These are phyloP conservation scores for Cuniculus paca DNA, from an alignment of 2,797 vertebrate genomes.

Conservation along the genomic window DNA sequence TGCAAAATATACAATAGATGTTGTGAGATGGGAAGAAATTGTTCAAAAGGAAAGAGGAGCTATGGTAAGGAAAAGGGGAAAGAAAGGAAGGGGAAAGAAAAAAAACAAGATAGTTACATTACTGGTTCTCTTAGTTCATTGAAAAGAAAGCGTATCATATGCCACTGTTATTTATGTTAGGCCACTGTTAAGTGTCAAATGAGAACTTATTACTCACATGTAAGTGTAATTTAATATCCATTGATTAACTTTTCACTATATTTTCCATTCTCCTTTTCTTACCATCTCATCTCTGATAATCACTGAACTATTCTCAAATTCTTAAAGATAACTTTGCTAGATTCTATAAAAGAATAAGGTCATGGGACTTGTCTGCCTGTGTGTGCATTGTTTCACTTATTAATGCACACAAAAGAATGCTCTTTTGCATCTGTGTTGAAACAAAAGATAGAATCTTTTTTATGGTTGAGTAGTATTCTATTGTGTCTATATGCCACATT, in stretches of 20 bases:
- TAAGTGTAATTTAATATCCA: not conserved
- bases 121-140: too few species aligned
- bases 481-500: too few species aligned
- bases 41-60: too few species aligned
- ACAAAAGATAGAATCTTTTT: not conserved
- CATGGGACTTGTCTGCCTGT: not conserved
- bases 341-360: not conserved
- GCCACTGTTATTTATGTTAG: not conserved
- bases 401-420: too few species aligned
- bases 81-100: too few species aligned
- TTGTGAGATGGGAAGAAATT: too few species aligned
- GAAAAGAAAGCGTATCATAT: too few species aligned
- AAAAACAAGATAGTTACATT: too few species aligned
- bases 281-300: not conserved
- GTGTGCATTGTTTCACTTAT: not conserved
- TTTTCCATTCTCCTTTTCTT: not conserved
- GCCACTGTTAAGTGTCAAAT: not conserved
- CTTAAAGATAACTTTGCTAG: not conserved
- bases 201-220: not conserved
- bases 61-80: too few species aligned
- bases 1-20: too few species aligned
- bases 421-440: not conserved
- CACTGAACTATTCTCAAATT: not conserved
- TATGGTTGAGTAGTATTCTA: not conserved
- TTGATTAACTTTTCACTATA: not conserved